These are phyloP conservation scores for Taeniopygia guttata DNA, from an alignment of 2,797 vertebrate species.

Conservation along the genomic window DNA sequence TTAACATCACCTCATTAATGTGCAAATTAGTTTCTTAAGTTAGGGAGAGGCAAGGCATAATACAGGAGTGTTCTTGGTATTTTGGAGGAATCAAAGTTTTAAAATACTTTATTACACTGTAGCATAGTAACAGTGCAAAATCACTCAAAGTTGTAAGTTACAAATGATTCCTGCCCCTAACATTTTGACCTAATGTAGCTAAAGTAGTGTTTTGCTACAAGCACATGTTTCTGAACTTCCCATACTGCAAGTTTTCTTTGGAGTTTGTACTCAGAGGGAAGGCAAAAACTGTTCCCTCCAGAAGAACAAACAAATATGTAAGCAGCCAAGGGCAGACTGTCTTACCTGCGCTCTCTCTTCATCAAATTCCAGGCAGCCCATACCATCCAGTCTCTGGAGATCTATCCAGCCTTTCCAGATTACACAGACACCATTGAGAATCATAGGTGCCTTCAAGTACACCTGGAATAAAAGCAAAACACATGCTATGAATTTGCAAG, in stretches of 20 bases:
- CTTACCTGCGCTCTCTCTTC: constrained; percentile 96
- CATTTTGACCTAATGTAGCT: not conserved
- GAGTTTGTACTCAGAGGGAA: not conserved
- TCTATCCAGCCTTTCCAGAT: constrained; percentile 99
- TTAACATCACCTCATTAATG: not conserved
- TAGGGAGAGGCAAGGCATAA: not conserved
- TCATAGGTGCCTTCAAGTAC: constrained; percentile 96
- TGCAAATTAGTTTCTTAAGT: not conserved
- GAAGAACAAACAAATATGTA: not conserved
- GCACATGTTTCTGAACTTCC: not conserved
- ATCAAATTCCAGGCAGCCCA: constrained; percentile 97
- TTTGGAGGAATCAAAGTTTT: not conserved
- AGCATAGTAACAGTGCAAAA: not conserved
- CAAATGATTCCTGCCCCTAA: not conserved
- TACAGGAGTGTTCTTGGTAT: not conserved
- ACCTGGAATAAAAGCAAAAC: constrained; percentile 79
- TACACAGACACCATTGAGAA: constrained; percentile 97
- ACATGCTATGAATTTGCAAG: not conserved
- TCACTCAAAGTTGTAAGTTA: not conserved
- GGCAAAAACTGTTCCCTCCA: not conserved
- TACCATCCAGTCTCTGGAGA: constrained; percentile 95
- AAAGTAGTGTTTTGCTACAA: not conserved
- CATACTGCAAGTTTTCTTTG: not conserved
- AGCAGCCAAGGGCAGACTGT: not conserved
- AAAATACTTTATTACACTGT: not conserved